phyloP scores from a whole-genome alignment of 2,888 invertebrate genomes.

The Lepas anatifera region DNA sequence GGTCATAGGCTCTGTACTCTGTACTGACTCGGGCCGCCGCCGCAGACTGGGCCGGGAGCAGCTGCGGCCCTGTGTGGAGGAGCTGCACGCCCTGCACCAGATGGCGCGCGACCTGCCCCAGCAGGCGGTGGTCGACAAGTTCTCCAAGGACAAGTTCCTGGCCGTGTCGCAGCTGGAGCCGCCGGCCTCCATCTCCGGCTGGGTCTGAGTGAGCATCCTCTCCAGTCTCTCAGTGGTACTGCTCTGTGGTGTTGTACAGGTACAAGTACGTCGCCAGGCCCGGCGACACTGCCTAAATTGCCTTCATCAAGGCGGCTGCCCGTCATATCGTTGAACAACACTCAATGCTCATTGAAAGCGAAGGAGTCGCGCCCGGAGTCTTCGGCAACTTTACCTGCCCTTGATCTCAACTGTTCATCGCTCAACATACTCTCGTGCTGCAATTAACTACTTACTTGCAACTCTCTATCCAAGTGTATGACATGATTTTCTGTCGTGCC shows the following conservation, averaged over 20 bases:
- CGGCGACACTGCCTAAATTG: too few species aligned
- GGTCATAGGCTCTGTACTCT: too few species aligned
- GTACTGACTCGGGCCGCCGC: background rate
- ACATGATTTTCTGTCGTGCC: too few species aligned
- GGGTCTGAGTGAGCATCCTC: background rate
- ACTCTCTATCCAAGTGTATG: too few species aligned
- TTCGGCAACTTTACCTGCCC: too few species aligned
- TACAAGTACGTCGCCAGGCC: too few species aligned
- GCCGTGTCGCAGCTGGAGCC: background rate
- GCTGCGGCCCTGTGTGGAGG: background rate
- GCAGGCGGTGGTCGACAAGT: background rate
- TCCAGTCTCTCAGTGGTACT: background rate
- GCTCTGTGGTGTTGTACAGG: too few species aligned
- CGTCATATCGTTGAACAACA: too few species aligned
- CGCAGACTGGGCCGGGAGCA: background rate
- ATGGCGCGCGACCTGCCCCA: background rate
- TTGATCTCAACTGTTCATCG: background rate
- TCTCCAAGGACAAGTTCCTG: slow-evolving; percentile 1
- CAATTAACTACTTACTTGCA: too few species aligned
- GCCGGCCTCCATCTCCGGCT: background rate
- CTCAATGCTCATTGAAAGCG: too few species aligned
- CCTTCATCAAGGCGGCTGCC: too few species aligned
- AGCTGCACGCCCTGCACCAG: background rate
- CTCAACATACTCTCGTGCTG: background rate
- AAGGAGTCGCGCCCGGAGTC: too few species aligned